Base-by-base conservation (phyloP, 1,140 invertebrate genomes). In the Drosophila sturtevanti region DNA sequence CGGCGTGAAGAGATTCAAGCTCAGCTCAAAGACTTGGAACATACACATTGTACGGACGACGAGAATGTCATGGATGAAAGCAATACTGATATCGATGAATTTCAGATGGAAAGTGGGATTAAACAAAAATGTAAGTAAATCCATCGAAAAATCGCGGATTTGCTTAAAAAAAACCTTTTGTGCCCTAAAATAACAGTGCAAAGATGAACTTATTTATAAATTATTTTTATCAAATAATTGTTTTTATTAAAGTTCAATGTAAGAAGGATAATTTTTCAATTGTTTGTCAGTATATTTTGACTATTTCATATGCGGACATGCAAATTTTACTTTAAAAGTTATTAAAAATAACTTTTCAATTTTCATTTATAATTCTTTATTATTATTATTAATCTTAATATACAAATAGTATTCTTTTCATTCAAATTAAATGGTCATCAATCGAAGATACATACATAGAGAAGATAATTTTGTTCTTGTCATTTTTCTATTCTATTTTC, bases 21-120 rank as follows among this genome's bases (percentile, higher is more conserved):
- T 27, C 79, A 89, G 38, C 67, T 89, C 2, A 63, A 34, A 10
- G 81, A 89, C 41, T 64, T 89, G 38, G 85, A 89, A 5, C 70
- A 37, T 22, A 64, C 72, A 22, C 71, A 35, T 55, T 79, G 68
- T n/a, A 66, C 84, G 38, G 84, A 89, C 9, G 72, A 77, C 3
- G 79, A 84, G 14, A 65, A 58, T 24, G 44, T 9, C 41, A 56
- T 89, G 34, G 77, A 89, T 27, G 67, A 77, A 11, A 77, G 31
- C 22, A 34, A 18, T 35, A 27, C 27, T 31, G 54, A 56, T 18
- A 16, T 31, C 16, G 54, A 56, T 10, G 54, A 56, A 56, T 56
- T 35, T 34, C 22, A 56, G 16, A 5, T 34, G 31, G 54, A 56
- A 35, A 56, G 54, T 48, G 41, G 41, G n/a, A 55, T 1, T 56